Conservation (phyloP, 1,140 invertebrate genomes). For the Venturia canescens region DNA sequence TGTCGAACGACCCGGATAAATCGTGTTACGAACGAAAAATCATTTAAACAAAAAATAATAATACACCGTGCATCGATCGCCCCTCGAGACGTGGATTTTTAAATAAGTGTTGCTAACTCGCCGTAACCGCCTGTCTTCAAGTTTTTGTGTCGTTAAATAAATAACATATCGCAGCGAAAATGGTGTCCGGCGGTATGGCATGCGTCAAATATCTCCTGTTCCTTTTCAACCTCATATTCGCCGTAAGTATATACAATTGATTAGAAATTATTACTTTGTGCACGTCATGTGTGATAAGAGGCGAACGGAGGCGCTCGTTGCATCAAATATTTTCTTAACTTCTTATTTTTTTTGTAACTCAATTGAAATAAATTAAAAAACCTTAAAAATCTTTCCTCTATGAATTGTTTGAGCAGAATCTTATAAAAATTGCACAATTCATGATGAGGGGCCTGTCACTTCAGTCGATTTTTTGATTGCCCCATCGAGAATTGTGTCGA, state of each 20-base stretch:
- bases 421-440: too few species aligned
- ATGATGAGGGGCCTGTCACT: too few species aligned
- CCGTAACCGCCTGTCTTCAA: neutral
- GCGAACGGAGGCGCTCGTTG: too few species aligned
- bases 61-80: neutral
- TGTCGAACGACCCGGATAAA: too few species aligned
- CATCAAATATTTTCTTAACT: too few species aligned
- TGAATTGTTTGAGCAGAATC: too few species aligned
- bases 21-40: neutral
- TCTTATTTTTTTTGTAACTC: too few species aligned
- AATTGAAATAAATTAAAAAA: too few species aligned
- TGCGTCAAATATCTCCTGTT: slow-evolving; percentile 91
- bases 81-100: neutral
- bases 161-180: slow-evolving; percentile 57
- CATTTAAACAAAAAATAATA: neutral
- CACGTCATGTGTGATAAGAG: too few species aligned
- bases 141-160: neutral
- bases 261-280: neutral
- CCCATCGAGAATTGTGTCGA: too few species aligned
- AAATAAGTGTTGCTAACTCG: neutral
- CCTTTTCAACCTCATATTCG: slow-evolving; percentile 90
- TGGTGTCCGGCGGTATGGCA: slow-evolving; percentile 86
- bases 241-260: slow-evolving; percentile 80
- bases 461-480: too few species aligned
- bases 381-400: too few species aligned